These are phyloP conservation scores for Elachura formosa DNA, from an alignment of 2,113 vertebrate species.

Conservation along the genomic window DNA sequence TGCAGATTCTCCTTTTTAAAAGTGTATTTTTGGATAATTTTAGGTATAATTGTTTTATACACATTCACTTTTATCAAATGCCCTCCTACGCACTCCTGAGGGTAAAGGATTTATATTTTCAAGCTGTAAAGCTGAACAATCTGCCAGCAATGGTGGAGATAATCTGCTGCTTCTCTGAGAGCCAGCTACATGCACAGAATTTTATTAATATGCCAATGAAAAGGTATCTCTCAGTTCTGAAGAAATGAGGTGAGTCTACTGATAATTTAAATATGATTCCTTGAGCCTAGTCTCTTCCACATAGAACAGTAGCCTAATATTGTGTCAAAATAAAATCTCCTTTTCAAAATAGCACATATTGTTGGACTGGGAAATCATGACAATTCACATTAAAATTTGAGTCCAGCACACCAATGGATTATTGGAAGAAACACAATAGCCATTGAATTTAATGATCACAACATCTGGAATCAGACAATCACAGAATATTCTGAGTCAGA, in stretches of 20 bases:
- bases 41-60: not conserved
- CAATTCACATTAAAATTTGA: not conserved
- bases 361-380: not conserved
- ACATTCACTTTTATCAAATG: not conserved
- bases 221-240: not conserved
- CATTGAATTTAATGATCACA: conserved; percentile 11
- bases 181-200: not conserved
- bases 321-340: not conserved
- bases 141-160: not conserved
- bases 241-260: not conserved
- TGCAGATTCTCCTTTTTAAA: not conserved
- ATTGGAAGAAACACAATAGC: not conserved
- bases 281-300: not conserved
- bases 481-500: not conserved
- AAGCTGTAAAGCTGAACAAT: not conserved
- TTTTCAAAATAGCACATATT: not conserved
- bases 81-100: not conserved
- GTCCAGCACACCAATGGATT: not conserved
- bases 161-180: not conserved
- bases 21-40: not conserved
- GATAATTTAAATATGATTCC: not conserved
- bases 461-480: not conserved
- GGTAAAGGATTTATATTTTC: not conserved
- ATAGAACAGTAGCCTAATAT: not conserved
- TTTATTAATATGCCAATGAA: not conserved